These are phyloP conservation scores for Sebastes wilsoni DNA, from an alignment of 2,797 vertebrate genomes.

Conservation along the genomic window DNA sequence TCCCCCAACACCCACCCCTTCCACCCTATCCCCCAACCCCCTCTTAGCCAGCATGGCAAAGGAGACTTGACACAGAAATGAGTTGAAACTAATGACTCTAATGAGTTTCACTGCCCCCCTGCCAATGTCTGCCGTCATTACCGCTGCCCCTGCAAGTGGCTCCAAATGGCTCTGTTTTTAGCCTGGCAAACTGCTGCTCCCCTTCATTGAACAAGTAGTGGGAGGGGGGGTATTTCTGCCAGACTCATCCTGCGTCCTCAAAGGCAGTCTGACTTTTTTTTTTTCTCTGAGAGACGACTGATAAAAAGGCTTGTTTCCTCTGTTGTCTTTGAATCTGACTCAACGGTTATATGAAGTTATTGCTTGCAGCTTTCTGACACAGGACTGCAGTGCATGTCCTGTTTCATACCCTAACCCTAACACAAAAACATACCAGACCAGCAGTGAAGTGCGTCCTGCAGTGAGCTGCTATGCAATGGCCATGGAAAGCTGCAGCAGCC, in stretches of 20 bases:
- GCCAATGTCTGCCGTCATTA: constrained; percentile 64
- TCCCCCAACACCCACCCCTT: neutral
- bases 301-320: neutral
- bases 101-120: constrained; percentile 68
- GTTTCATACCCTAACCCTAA: too few species aligned
- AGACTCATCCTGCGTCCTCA: constrained; percentile 6
- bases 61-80: constrained; percentile 71
- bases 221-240: neutral
- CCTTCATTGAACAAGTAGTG: constrained; percentile 33
- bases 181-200: constrained; percentile 46
- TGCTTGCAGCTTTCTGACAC: neutral
- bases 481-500: too few species aligned
- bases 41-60: constrained; percentile 49
- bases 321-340: neutral
- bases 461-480: too few species aligned
- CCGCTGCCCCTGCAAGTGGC: constrained; percentile 54
- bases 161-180: constrained; percentile 64
- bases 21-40: neutral
- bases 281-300: neutral
- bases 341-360: neutral
- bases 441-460: too few species aligned
- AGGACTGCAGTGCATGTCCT: neutral
- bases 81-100: constrained; percentile 75
- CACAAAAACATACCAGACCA: too few species aligned
- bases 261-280: constrained; percentile 3